These are phyloP conservation scores for Calycopis cecrops DNA, from an alignment of 1,140 invertebrate genomes.

Conservation along the genomic window DNA sequence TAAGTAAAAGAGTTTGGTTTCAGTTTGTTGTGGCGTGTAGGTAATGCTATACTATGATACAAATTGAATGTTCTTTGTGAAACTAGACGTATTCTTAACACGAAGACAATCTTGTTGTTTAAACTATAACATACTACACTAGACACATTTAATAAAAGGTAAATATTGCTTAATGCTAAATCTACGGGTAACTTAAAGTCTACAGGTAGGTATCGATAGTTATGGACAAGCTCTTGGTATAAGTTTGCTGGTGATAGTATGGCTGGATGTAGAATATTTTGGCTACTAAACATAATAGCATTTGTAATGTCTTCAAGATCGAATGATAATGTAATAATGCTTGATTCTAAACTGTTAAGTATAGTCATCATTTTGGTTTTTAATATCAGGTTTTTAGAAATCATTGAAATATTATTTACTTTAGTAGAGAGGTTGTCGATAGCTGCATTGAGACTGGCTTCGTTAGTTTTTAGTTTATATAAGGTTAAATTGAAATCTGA, in stretches of 20 bases:
- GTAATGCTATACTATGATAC: slow-evolving; percentile 20
- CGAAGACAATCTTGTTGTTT: slow-evolving; percentile 18
- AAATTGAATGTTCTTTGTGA: slow-evolving; percentile 21
- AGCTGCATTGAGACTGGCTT: slow-evolving; percentile 18
- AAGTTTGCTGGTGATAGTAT: slow-evolving; percentile 22
- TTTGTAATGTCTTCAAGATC: slow-evolving; percentile 27
- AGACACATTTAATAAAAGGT: neutral
- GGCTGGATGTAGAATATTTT: slow-evolving; percentile 23
- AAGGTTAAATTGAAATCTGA: slow-evolving; percentile 21
- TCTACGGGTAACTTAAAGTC: slow-evolving; percentile 23
- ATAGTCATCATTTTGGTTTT: neutral
- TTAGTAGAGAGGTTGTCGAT: slow-evolving; percentile 17
- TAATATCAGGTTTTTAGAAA: slow-evolving; percentile 11
- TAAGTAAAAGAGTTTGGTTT: slow-evolving; percentile 61
- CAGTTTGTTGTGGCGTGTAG: slow-evolving; percentile 16
- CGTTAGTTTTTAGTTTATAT: slow-evolving; percentile 23
- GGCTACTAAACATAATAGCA: slow-evolving; percentile 18
- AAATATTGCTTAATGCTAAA: slow-evolving; percentile 18
- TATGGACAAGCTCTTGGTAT: slow-evolving; percentile 22
- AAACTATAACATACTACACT: slow-evolving; percentile 6
- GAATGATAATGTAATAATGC: too few relatives aligned
- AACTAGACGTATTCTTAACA: slow-evolving; percentile 29
- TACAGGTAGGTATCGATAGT: slow-evolving; percentile 18
- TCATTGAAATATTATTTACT: slow-evolving; percentile 19
- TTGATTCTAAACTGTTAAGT: slow-evolving; percentile 15